These are phyloP conservation scores for Acropora yongei DNA, from an alignment of 64 coral and sea anemone species.

Conservation along the genomic window DNA sequence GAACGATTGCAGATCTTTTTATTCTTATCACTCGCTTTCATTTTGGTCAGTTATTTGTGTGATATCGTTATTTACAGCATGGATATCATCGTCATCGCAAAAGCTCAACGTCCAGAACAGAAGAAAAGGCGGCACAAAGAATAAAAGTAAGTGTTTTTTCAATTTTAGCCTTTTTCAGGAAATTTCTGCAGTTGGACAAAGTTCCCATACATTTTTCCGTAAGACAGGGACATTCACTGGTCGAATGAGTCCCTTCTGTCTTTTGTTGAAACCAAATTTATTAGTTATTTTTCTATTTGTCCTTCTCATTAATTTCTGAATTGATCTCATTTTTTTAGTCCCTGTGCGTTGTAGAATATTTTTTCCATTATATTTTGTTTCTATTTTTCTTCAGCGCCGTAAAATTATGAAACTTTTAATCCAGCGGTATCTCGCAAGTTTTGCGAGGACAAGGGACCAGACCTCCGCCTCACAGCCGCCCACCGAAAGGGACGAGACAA, in stretches of 20 bases:
- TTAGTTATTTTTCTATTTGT: too few relatives aligned
- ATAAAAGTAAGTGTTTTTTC: neutral
- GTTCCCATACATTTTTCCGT: too few relatives aligned
- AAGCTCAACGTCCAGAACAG: neutral
- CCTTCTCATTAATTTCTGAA: too few relatives aligned
- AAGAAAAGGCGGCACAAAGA: neutral
- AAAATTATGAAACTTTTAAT: slow-evolving; percentile 61
- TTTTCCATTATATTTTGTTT: neutral
- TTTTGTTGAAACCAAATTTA: too few relatives aligned
- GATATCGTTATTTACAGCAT: neutral
- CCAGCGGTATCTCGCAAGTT: slow-evolving; percentile 44
- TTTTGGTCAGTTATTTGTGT: neutral
- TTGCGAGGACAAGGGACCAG: slow-evolving; percentile 15
- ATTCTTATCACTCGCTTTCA: too few relatives aligned
- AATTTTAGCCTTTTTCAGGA: too few relatives aligned
- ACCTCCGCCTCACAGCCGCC: neutral
- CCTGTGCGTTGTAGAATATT: neutral
- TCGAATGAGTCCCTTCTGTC: too few relatives aligned
- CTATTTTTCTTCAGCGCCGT: neutral
- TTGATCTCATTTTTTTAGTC: neutral
- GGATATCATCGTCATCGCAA: neutral
- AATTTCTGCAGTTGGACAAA: too few relatives aligned
- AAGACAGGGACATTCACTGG: too few relatives aligned
- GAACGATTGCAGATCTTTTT: too few relatives aligned
- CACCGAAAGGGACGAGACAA: neutral